A percentile compares a stretch with the other conserved stretches of the same genome.
phyloP scores from a whole-genome alignment of 2,888 invertebrate species.

The Hirtodrosophila alboralis region DNA sequence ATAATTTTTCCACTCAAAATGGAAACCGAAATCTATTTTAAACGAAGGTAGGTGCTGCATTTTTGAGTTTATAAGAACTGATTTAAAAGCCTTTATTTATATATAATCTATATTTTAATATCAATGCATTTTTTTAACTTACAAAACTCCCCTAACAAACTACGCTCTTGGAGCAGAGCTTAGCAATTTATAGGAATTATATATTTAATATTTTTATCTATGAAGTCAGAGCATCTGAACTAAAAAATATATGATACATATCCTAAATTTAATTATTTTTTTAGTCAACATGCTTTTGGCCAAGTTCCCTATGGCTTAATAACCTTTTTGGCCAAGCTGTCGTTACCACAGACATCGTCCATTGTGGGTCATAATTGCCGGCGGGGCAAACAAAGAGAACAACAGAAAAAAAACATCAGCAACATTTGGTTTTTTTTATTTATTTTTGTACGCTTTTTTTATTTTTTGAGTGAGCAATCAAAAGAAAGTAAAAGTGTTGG shows the following conservation, averaged over 20 bases:
- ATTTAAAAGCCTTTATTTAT: too few species aligned
- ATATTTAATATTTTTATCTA: too few species aligned
- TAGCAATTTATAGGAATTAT: too few species aligned
- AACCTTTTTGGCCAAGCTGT: slow-evolving; percentile 58
- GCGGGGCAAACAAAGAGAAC: slow-evolving; percentile 11
- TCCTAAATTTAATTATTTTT: neutral
- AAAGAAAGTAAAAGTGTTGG: slow-evolving; percentile 75
- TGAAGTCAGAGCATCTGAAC: neutral
- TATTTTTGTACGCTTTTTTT: slow-evolving; percentile 43
- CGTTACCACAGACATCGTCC: slow-evolving; percentile 20
- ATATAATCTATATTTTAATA: too few species aligned
- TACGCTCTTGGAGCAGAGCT: too few species aligned
- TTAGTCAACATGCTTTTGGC: slow-evolving; percentile 22
- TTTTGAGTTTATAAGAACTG: too few species aligned
- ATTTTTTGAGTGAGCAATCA: slow-evolving; percentile 50
- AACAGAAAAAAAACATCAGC: slow-evolving; percentile 20
- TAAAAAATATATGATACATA: neutral
- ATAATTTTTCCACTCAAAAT: too few species aligned
- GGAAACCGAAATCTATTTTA: too few species aligned
- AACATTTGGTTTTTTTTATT: slow-evolving; percentile 44
- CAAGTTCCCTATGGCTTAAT: slow-evolving; percentile 49
- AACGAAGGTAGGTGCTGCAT: too few species aligned
- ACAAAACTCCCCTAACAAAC: too few species aligned
- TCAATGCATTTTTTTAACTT: too few species aligned
- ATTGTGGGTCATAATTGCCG: slow-evolving; percentile 49